Base-by-base conservation (phyloP, 2,113 vertebrate genomes). In the Catharus fuscescens region DNA sequence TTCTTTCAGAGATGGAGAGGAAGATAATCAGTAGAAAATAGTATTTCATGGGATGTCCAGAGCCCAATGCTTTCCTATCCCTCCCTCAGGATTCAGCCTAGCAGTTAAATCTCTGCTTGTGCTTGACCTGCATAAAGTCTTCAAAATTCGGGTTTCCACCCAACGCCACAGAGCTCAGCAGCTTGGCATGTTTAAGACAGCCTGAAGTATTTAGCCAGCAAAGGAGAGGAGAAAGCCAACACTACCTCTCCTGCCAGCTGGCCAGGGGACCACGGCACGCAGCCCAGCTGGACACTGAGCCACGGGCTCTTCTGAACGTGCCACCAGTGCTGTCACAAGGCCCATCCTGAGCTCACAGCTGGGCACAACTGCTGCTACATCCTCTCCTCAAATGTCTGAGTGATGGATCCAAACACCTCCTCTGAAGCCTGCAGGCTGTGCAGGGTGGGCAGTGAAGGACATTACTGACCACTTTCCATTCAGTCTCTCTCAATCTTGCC, bases 201-300 rank as follows among this genome's bases (percentile, higher is more conserved):
- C 4, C 40, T 69, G n/a, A 82, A 77, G 7, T 10, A 3, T n/a
- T 25, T 29, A 61, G 48, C 32, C 34, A 74, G 50, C 17, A 86
- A 67, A 88, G 44, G 26, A 60, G 44, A 79, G 59, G 36, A 77
- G 82, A 76, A 92, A 80, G n/a, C 28, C n/a, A 90, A 4, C 2
- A 7, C 7, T 8, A 18, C 16, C 8, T 83, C 31, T 70, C 36
- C 25, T 0, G 2, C 21, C 62, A 80, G 31, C 40, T 82, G 76
- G 31, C 61, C 57, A 85, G 65, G 29, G 76, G 88, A 50, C 40
- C 25, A 8, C 2, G 1, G 14, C 36, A 48, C 0, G 0, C 2
- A 4, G 20, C 48, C 34, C 53, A 42, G 25, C 21, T 12, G 67
- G 25, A 53, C 18, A 21, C 25, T 31, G 26, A 66, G 59, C 17